These are phyloP conservation scores for Margaritifera margaritifera DNA, from an alignment of 2,888 invertebrate species.

Conservation along the genomic window DNA sequence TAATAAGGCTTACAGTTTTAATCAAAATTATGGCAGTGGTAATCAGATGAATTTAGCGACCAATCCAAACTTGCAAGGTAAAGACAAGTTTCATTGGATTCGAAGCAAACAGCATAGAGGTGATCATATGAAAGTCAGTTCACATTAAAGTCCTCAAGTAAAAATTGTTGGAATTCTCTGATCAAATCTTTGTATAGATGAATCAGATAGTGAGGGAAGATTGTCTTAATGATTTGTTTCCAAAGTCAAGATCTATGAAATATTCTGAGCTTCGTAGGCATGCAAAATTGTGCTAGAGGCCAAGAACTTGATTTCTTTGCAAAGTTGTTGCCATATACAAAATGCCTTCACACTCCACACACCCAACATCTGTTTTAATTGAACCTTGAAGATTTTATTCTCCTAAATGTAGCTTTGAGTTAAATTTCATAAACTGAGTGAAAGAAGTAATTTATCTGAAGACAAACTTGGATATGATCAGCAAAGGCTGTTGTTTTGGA, in stretches of 20 bases:
- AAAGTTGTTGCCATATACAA: not conserved
- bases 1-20: not conserved
- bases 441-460: too few species aligned
- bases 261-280: not conserved
- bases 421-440: too few species aligned
- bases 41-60: slow-evolving; percentile 6
- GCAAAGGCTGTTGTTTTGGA: too few species aligned
- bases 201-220: not conserved
- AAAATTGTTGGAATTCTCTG: too few species aligned
- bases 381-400: too few species aligned
- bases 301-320: too few species aligned
- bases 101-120: slow-evolving; percentile 13
- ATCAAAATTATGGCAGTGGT: slow-evolving; percentile 6
- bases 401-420: too few species aligned
- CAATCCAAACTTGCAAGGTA: slow-evolving; percentile 16
- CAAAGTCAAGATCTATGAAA: not conserved
- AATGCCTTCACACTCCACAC: not conserved
- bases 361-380: too few species aligned
- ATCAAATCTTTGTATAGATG: not conserved
- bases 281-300: not conserved
- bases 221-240: not conserved
- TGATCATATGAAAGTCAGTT: too few species aligned
- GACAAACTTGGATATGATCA: too few species aligned
- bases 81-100: slow-evolving; percentile 36
- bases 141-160: too few species aligned